Evolutionary conservation across 1,140 invertebrate genomes (phyloP).

Genomic region (Ericerus pela): DNA sequence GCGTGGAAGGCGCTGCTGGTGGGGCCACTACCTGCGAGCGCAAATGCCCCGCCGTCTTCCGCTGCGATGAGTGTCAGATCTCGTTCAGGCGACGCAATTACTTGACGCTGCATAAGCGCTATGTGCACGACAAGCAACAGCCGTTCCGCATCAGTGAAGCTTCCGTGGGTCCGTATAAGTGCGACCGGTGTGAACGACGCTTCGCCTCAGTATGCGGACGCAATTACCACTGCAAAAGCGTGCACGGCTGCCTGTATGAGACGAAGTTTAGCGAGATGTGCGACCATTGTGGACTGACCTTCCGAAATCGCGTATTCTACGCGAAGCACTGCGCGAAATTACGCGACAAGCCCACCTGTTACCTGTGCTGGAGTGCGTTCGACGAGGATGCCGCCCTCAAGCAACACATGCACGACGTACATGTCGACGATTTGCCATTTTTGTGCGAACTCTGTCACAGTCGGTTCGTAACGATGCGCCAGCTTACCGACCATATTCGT

Average conservation of each 20-base stretch:
- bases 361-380: background rate
- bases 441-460: background rate
- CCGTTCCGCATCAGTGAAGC: background rate
- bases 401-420: background rate
- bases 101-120: background rate
- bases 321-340: background rate
- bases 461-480: background rate
- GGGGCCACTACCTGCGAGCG: background rate
- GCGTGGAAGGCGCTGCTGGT: too few relatives aligned
- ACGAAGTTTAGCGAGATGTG: background rate
- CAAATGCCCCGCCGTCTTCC: background rate
- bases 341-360: background rate
- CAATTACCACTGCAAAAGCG: background rate
- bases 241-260: background rate
- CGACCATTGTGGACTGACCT: slow-evolving; percentile 2
- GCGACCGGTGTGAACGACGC: background rate
- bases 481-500: background rate
- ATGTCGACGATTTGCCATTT: background rate
- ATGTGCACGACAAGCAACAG: background rate
- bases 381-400: background rate
- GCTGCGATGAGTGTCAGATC: background rate
- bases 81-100: background rate
- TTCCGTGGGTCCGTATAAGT: background rate
- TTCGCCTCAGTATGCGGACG: background rate
- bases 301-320: background rate